Evolutionary conservation across 2,113 vertebrate species (phyloP).

Genomic region (Lynx canadensis): DNA sequence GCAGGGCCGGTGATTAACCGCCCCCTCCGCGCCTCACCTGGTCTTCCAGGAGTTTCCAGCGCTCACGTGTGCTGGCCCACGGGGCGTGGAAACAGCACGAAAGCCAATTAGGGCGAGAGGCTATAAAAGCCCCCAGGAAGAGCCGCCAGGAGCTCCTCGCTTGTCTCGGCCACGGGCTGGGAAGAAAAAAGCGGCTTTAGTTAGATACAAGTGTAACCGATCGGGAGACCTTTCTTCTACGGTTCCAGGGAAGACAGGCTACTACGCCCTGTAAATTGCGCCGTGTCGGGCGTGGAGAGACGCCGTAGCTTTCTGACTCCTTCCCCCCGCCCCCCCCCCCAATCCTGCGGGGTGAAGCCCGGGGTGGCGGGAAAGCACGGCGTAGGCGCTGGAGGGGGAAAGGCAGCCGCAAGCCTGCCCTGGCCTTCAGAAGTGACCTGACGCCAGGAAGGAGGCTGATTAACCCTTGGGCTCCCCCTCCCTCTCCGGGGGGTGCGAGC

Average conservation of each 20-base stretch:
- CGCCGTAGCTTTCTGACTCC: background rate
- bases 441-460: constrained; percentile 63
- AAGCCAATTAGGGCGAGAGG: background rate
- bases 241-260: background rate
- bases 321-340: background rate
- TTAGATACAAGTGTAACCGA: background rate
- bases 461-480: constrained; percentile 13
- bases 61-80: background rate
- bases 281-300: background rate
- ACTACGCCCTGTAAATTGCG: background rate
- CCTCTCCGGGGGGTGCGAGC: background rate
- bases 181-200: background rate
- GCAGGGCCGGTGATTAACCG: fast-evolving
- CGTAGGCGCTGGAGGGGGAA: background rate
- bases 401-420: background rate
- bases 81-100: background rate
- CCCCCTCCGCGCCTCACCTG: background rate
- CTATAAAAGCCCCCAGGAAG: background rate
- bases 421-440: background rate
- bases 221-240: background rate
- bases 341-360: background rate
- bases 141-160: background rate
- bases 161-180: background rate
- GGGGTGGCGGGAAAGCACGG: fast-evolving
- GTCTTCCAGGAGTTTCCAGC: background rate